Evolutionary conservation across 2,888 invertebrate species (phyloP), one percentile per base, ranked within the genome.

Genomic region (Anaspis maculata): DNA sequence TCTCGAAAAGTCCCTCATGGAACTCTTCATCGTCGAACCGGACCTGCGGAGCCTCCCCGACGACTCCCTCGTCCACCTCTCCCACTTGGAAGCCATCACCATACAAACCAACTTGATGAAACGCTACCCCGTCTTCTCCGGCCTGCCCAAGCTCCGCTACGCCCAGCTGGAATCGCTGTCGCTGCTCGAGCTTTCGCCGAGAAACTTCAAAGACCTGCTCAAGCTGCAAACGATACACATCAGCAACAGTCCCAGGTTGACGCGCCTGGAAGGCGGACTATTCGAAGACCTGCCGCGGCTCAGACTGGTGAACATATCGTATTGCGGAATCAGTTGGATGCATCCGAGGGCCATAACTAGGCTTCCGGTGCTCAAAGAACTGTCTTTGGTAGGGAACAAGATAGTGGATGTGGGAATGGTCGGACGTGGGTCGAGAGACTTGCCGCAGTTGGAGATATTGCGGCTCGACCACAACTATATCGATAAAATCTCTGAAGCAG

Each of bases 21-120:
- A 90, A 67, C 72, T 90, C 33, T 90, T 82, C 52, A 73, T 90
- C 15, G 89, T 89, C 2, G 90, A 90, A 63, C 84, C 86, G 10
- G 81, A 83, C 44, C 61, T 90, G 29, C 74, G 83, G 39, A 85
- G 78, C 47, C 68, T 89, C 29, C 88, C 89, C 0, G 72, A 79
- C 1, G 88, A 88, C 60, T 83, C 85, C 48, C 64, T 90, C 27
- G 73, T 77, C 42, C 79, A 80, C 51, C 67, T 88, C 49, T 75
- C 77, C 48, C 78, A 79, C 44, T 69, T 89, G 32, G 83, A 89
- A 69, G 90, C 90, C 2, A 73, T 89, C 24, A 89, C 90, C 1
- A 72, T 90, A 48, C 83, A 87, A 61, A 82, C 83, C 5, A 79
- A 81, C 38, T 73, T 76, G 43, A 67, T 89, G 41, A 85, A 84